Evolutionary conservation across 2,888 invertebrate genomes (phyloP).

Genomic region (Trachelus iudaicus): DNA sequence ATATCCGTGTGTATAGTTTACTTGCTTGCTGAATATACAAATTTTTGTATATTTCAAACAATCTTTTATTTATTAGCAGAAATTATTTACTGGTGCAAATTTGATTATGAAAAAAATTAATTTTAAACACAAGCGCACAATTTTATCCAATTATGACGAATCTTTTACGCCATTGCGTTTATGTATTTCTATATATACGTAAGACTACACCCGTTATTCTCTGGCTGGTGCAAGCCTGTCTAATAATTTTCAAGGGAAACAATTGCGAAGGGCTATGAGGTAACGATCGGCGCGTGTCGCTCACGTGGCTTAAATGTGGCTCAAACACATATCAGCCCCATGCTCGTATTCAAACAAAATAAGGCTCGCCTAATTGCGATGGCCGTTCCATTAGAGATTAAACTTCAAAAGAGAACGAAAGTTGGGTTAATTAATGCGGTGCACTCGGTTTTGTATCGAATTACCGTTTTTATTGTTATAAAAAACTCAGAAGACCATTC

Average conservation of each 20-base stretch:
- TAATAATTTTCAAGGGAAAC: conserved; percentile 52
- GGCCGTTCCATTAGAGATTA: conserved; percentile 58
- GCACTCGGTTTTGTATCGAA: not conserved
- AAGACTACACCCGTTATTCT: not conserved
- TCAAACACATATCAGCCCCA: conserved; percentile 9
- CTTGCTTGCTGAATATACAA: not conserved
- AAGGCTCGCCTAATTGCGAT: conserved; percentile 55
- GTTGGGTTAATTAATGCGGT: conserved; percentile 43
- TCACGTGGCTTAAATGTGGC: conserved; percentile 51
- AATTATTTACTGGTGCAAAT: not conserved
- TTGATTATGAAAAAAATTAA: not conserved
- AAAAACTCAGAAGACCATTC: not conserved
- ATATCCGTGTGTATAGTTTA: too few species aligned
- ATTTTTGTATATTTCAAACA: not conserved
- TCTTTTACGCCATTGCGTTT: not conserved
- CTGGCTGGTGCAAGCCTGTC: conserved; percentile 9
- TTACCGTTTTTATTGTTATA: not conserved
- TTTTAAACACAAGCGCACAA: not conserved
- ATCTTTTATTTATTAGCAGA: not conserved
- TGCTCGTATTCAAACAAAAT: conserved; percentile 41
- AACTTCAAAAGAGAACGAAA: conserved; percentile 51
- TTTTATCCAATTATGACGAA: not conserved
- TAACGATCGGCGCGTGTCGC: conserved; percentile 58
- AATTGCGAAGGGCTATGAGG: conserved; percentile 50
- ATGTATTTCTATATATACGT: not conserved